Evolutionary conservation across 2,113 vertebrate genomes (phyloP).

Genomic region (Paradisaea rubra): DNA sequence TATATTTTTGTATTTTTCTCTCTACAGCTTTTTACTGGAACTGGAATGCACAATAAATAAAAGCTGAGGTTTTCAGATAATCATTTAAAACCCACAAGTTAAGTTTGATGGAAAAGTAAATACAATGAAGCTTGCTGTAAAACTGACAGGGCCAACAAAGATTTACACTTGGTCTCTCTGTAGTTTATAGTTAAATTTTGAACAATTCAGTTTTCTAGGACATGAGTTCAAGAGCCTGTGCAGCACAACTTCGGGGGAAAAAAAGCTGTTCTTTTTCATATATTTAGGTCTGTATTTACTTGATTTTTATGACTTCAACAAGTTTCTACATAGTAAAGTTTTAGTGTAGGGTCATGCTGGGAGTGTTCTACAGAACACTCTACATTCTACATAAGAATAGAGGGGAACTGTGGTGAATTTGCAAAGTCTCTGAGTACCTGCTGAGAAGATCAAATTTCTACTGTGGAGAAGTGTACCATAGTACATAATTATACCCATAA

Average conservation of each 20-base stretch:
- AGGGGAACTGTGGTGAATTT: background rate
- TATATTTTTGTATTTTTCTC: background rate
- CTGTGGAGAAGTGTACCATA: background rate
- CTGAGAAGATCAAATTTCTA: background rate
- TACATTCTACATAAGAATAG: background rate
- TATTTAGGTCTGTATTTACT: background rate
- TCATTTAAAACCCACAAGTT: background rate
- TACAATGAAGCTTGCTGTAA: background rate
- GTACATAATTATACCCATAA: background rate
- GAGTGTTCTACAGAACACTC: background rate
- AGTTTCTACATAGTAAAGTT: background rate
- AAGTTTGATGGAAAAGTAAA: background rate
- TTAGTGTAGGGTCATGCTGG: background rate
- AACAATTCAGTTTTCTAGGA: background rate
- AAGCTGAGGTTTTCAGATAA: background rate
- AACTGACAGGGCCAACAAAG: background rate
- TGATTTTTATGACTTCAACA: background rate
- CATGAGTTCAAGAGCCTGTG: background rate
- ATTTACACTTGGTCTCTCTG: background rate
- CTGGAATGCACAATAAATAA: background rate
- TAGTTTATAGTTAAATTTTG: background rate
- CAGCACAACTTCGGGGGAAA: background rate
- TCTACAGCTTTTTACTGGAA: background rate
- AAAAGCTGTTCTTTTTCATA: background rate
- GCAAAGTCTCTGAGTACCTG: background rate